Evolutionary conservation across 2,113 vertebrate genomes (phyloP).

Genomic region (Oreochromis tanganicae): DNA sequence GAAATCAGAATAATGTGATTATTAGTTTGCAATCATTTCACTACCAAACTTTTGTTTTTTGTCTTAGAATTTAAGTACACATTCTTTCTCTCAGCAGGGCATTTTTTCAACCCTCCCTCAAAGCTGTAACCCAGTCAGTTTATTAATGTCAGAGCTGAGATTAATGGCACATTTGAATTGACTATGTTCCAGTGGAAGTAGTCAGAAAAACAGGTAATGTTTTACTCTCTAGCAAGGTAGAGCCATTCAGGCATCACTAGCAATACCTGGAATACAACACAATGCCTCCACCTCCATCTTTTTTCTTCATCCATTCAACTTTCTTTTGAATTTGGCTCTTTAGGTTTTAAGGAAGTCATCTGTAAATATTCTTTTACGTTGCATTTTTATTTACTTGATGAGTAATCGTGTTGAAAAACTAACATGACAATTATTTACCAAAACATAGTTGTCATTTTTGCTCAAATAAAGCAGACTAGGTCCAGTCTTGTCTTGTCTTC

Average conservation of each 20-base stretch:
- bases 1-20: background rate
- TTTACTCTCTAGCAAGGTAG: background rate
- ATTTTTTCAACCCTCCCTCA: background rate
- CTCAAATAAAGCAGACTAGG: background rate
- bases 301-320: background rate
- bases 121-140: background rate
- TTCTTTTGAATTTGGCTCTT: background rate
- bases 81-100: background rate
- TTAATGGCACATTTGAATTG: rapidly evolving
- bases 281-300: background rate
- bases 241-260: background rate
- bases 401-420: background rate
- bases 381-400: background rate
- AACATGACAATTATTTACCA: background rate
- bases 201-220: background rate
- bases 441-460: background rate
- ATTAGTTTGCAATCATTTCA: background rate
- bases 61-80: background rate
- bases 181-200: background rate
- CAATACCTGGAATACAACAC: background rate
- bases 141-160: background rate
- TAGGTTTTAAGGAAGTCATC: background rate
- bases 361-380: background rate
- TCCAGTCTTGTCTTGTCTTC: background rate
- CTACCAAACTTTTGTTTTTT: background rate